Evolutionary conservation across 2,797 vertebrate genomes (phyloP).

Genomic region (Siniperca obscura): DNA sequence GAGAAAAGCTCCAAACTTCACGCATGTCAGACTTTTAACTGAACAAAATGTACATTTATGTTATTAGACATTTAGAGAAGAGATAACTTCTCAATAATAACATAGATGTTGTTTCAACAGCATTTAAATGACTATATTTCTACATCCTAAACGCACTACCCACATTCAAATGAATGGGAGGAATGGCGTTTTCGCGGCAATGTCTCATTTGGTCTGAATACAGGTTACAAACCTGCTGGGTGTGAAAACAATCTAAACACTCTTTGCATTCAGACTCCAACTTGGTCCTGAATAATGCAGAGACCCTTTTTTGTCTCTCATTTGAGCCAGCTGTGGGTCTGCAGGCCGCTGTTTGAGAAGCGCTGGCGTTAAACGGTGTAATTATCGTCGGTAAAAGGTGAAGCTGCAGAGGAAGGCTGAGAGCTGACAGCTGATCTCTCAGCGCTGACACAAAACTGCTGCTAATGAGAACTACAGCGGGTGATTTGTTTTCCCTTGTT

Average conservation of each 20-base stretch:
- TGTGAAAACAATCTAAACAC: slow-evolving; percentile 17
- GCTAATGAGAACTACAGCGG: slow-evolving; percentile 81
- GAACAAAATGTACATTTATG: neutral
- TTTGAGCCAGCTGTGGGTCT: neutral
- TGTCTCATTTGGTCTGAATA: too few relatives aligned
- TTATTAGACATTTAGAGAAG: neutral
- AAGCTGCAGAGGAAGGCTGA: slow-evolving; percentile 60
- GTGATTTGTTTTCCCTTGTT: slow-evolving; percentile 80
- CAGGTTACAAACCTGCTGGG: neutral
- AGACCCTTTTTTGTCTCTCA: neutral
- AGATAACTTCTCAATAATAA: neutral
- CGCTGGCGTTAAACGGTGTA: slow-evolving; percentile 69
- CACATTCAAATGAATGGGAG: too few relatives aligned
- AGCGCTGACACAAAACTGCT: slow-evolving; percentile 75
- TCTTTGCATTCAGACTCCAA: neutral
- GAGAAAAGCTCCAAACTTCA: neutral
- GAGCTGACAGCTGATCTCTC: slow-evolving; percentile 77
- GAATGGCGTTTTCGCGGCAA: too few relatives aligned
- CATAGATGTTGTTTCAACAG: neutral
- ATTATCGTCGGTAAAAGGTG: slow-evolving; percentile 79
- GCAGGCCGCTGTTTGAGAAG: slow-evolving; percentile 27
- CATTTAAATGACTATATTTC: neutral
- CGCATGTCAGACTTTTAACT: neutral
- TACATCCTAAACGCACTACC: neutral
- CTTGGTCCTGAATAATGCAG: slow-evolving; percentile 17